Conservation (phyloP, 2,888 invertebrate species). For the Sialis lutaria region DNA sequence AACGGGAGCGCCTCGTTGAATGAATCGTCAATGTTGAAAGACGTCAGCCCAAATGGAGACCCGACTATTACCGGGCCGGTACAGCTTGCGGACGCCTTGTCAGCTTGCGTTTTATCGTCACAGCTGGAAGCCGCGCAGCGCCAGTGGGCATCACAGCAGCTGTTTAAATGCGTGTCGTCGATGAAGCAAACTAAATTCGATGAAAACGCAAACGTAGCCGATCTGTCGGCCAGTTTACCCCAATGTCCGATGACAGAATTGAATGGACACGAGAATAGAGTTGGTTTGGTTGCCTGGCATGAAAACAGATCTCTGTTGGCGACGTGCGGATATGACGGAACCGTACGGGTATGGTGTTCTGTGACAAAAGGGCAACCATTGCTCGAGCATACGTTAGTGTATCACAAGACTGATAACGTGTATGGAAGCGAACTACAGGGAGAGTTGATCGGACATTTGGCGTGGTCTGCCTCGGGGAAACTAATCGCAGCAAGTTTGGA, state of each 20-base stretch:
- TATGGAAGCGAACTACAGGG: constrained; percentile 33
- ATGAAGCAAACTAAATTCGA: constrained; percentile 17
- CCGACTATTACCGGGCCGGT: constrained; percentile 12
- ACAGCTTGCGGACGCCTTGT: constrained; percentile 37
- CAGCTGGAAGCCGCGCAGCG: constrained; percentile 30
- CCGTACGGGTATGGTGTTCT: constrained; percentile 36
- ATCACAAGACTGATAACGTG: constrained; percentile 28
- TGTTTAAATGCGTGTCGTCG: constrained; percentile 30
- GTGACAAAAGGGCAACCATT: constrained; percentile 20
- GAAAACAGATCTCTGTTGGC: constrained; percentile 28
- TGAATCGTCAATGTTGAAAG: constrained; percentile 14
- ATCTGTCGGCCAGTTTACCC: constrained; percentile 28
- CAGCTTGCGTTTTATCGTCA: constrained; percentile 37
- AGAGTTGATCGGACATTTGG: constrained; percentile 26
- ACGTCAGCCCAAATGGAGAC: constrained; percentile 13
- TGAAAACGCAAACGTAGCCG: constrained; percentile 29
- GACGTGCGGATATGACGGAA: constrained; percentile 42
- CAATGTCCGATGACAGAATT: constrained; percentile 22
- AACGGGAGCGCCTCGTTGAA: constrained; percentile 20
- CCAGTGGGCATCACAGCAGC: constrained; percentile 42
- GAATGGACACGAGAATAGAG: constrained; percentile 36
- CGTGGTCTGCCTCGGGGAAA: constrained; percentile 34
- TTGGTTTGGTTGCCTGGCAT: constrained; percentile 28
- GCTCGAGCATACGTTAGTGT: constrained; percentile 35
- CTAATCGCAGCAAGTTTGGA: constrained; percentile 38